A percentile compares a stretch with the other conserved stretches of the same genome.
Evolutionary conservation across 2,113 vertebrate genomes (phyloP).

Genomic region (Eurystomus gularis): DNA sequence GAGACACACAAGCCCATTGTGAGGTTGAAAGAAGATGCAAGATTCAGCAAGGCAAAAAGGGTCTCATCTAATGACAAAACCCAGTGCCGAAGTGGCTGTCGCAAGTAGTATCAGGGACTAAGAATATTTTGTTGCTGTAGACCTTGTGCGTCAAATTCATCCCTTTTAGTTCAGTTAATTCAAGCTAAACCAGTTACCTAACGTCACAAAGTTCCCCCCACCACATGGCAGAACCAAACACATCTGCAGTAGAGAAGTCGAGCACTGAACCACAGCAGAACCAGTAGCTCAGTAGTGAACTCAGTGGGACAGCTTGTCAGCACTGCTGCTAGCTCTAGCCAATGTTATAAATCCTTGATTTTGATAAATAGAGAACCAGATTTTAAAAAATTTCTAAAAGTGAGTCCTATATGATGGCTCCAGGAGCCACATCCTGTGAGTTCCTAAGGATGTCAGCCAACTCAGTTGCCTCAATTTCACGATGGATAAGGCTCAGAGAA

Average conservation of each 20-base stretch:
- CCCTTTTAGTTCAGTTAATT: neutral
- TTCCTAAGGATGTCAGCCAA: neutral
- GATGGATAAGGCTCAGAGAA: neutral
- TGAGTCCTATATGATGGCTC: neutral
- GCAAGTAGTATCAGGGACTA: neutral
- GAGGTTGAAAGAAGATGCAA: neutral
- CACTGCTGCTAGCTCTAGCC: neutral
- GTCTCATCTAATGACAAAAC: neutral
- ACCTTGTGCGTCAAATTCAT: neutral
- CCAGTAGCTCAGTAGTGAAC: fast-evolving
- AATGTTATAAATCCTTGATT: neutral
- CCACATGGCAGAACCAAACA: neutral
- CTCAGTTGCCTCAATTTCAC: neutral
- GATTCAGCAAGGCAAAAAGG: neutral
- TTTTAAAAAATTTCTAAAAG: neutral
- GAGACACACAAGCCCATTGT: neutral
- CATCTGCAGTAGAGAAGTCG: neutral
- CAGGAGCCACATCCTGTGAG: neutral
- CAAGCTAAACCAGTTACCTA: neutral
- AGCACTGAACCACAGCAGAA: neutral
- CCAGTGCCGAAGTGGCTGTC: neutral
- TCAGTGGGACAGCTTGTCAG: neutral
- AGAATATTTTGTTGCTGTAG: neutral
- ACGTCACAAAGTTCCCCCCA: neutral
- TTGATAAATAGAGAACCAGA: neutral